Evolutionary conservation across 1,140 invertebrate genomes (phyloP).

Genomic region (Cydia splendana): DNA sequence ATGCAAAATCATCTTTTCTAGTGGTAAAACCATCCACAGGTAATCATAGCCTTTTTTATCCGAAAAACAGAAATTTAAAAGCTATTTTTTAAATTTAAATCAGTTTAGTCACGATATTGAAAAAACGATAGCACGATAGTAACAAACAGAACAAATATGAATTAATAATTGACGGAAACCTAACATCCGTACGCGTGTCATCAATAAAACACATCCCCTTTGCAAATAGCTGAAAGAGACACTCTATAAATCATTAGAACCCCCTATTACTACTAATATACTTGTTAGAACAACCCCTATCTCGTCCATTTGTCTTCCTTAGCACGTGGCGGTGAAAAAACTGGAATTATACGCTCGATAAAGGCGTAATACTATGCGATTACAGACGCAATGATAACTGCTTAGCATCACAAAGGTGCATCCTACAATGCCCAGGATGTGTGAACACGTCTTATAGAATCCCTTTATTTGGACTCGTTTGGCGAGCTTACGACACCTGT

Average conservation of each 20-base stretch:
- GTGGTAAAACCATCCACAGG: no score
- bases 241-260: slow-evolving; percentile 74
- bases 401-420: slow-evolving; percentile 74
- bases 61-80: no score
- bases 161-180: slow-evolving; percentile 4
- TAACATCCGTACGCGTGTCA: slow-evolving; percentile 58
- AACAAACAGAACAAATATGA: slow-evolving; percentile 3
- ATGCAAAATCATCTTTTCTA: no score
- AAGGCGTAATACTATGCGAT: slow-evolving; percentile 52
- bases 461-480: slow-evolving; percentile 57
- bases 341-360: slow-evolving; percentile 67
- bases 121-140: not conserved
- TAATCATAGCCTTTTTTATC: no score
- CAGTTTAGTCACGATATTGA: no score
- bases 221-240: slow-evolving; percentile 73
- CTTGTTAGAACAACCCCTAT: slow-evolving; percentile 79
- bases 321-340: slow-evolving; percentile 73
- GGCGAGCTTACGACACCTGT: slow-evolving; percentile 45
- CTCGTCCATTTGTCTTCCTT: slow-evolving; percentile 64
- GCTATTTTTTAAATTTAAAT: no score
- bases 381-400: slow-evolving; percentile 65
- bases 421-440: slow-evolving; percentile 63
- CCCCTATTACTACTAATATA: slow-evolving; percentile 76
- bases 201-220: slow-evolving; percentile 68
- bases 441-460: slow-evolving; percentile 54